These are phyloP conservation scores for Mus spretus DNA, from an alignment of 2,797 vertebrate species.

Conservation along the genomic window DNA sequence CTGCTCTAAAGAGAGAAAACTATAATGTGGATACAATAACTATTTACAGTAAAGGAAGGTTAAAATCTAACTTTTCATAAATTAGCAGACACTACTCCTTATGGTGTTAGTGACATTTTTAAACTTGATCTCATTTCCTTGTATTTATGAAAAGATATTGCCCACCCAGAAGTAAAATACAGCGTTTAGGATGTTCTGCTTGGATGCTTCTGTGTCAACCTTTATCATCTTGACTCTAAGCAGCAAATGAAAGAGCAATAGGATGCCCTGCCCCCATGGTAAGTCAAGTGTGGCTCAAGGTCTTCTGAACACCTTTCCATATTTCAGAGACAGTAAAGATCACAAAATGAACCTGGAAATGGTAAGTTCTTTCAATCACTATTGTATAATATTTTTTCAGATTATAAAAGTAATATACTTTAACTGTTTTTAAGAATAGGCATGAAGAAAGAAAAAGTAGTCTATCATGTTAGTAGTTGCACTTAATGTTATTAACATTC, in stretches of 20 bases:
- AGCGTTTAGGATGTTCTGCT: background rate
- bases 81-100: background rate
- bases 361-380: constrained; percentile 28
- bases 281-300: constrained; percentile 10
- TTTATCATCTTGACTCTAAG: background rate
- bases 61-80: constrained; percentile 14
- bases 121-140: constrained; percentile 11
- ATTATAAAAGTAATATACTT: background rate
- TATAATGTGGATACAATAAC: background rate
- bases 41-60: background rate
- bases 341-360: constrained; percentile 6
- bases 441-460: background rate
- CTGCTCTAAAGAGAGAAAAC: constrained; percentile 56
- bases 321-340: background rate
- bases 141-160: constrained; percentile 51
- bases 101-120: background rate
- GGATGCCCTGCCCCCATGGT: background rate
- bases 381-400: constrained; percentile 1
- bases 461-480: background rate
- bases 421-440: constrained; percentile 17
- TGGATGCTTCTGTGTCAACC: background rate
- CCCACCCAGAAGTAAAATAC: constrained; percentile 9
- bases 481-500: constrained; percentile 4
- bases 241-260: background rate
- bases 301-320: background rate